Conservation (phyloP, 2,888 invertebrate species). For the Erpobdella octoculata region DNA sequence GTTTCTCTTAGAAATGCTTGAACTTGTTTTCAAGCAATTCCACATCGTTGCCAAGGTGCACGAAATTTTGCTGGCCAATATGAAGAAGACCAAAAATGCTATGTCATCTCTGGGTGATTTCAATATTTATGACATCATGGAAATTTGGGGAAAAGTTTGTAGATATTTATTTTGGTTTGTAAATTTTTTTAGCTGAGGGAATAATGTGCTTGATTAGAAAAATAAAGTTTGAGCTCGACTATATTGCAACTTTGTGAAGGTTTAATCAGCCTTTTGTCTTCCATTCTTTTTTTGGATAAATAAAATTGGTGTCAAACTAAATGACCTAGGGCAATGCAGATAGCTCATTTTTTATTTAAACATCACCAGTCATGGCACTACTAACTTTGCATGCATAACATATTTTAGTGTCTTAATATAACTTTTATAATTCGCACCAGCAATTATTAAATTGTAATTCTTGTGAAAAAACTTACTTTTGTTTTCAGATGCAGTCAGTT, state of each 20-base stretch:
- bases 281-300: too few species aligned
- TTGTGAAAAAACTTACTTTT: too few species aligned
- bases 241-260: too few species aligned
- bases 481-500: slow-evolving; percentile 9
- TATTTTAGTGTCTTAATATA: neutral
- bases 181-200: neutral
- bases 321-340: too few species aligned
- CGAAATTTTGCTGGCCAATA: slow-evolving; percentile 58
- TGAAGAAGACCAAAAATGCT: slow-evolving; percentile 42
- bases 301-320: too few species aligned
- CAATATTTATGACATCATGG: slow-evolving; percentile 63
- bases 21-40: slow-evolving; percentile 73
- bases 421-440: neutral
- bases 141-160: slow-evolving; percentile 72
- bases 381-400: too few species aligned
- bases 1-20: slow-evolving; percentile 58
- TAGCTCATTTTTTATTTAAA: neutral
- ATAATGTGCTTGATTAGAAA: neutral
- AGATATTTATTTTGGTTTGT: neutral
- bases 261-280: too few species aligned
- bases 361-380: too few species aligned
- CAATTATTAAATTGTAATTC: neutral
- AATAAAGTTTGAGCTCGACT: neutral
- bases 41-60: slow-evolving; percentile 73
- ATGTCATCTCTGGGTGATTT: slow-evolving; percentile 33